Conservation (phyloP, 1,140 invertebrate species). For the Gyrodactylus salaris region DNA sequence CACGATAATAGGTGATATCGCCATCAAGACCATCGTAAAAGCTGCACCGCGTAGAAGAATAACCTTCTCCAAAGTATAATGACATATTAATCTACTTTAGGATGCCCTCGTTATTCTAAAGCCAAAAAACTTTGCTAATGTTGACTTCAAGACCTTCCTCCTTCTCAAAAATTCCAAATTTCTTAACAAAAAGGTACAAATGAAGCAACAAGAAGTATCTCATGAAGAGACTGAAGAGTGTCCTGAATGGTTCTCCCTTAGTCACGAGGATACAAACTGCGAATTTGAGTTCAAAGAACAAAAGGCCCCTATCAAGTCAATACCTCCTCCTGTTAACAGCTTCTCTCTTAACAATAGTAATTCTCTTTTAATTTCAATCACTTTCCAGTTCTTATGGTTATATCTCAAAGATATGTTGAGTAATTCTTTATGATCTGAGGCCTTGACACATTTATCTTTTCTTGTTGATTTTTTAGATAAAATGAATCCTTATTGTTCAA, state of each 20-base stretch:
- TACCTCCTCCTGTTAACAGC: too few relatives aligned
- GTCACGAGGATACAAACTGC: background rate
- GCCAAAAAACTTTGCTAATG: too few relatives aligned
- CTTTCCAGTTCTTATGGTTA: too few relatives aligned
- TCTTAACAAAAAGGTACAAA: background rate
- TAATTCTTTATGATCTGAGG: too few relatives aligned
- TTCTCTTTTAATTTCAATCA: too few relatives aligned
- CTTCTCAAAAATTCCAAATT: background rate
- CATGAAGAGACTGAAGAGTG: background rate
- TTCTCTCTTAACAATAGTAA: too few relatives aligned
- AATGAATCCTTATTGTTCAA: too few relatives aligned
- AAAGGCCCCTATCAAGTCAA: background rate
- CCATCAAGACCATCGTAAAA: too few relatives aligned
- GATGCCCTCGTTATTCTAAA: background rate
- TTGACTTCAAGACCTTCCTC: background rate
- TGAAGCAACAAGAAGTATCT: background rate
- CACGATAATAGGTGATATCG: too few relatives aligned
- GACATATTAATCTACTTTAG: background rate
- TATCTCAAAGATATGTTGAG: too few relatives aligned
- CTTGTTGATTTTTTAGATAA: too few relatives aligned
- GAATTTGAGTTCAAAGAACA: background rate
- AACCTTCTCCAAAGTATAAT: background rate
- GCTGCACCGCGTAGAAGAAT: background rate
- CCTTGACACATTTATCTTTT: too few relatives aligned
- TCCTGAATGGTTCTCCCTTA: background rate